Base-by-base conservation (phyloP, 2,113 vertebrate genomes). In the Entomyzon cyanotis region DNA sequence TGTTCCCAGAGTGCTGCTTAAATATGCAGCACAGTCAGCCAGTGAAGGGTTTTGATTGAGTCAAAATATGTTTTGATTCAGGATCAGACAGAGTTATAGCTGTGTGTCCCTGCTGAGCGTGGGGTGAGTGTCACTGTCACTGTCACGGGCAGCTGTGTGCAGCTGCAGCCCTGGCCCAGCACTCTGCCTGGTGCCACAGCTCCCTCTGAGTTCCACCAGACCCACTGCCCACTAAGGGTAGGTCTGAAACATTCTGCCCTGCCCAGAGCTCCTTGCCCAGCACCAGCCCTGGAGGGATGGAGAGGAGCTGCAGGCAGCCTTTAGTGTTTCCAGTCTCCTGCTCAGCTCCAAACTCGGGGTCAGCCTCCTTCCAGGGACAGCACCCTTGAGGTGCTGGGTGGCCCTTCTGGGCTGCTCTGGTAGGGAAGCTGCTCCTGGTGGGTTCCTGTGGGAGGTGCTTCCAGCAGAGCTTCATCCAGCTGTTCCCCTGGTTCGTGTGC, bases 41-140 rank as follows among this genome's bases (percentile, higher is more conserved):
- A 68, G 3, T 8, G 87, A 35, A 13, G 69, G 70, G 24, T 33
- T 47, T 8, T 12, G 24, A 9, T 56, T 41, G 67, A 33, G 53
- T 24, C 35, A 22, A 28, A 87, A 81, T 5, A 0, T 58, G 70
- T 55, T 84, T 84, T 77, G 53, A 2, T 47, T 37, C 59, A 4
- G 82, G 75, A 33, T 74, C 80, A 70, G 75, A 33, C 62, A 41
- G 39, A 39, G 35, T n/a, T n/a, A 7, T 4, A 9, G 52, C 16
- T 13, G 2, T 0, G 8, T 46, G 64, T 65, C 84, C 52, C 28
- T 0, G 6, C 65, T 37, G 37, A 44, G 64, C 0, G 0, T 4
- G 20, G n/a, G 78, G 39, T 1, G 1, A 65, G 64, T 2, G 4
- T 13, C 39, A 10, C 1, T 3, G 39, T 39, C 39, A 39, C 39